Base-by-base conservation (phyloP, 2,113 vertebrate species). In the Salminus brasiliensis region DNA sequence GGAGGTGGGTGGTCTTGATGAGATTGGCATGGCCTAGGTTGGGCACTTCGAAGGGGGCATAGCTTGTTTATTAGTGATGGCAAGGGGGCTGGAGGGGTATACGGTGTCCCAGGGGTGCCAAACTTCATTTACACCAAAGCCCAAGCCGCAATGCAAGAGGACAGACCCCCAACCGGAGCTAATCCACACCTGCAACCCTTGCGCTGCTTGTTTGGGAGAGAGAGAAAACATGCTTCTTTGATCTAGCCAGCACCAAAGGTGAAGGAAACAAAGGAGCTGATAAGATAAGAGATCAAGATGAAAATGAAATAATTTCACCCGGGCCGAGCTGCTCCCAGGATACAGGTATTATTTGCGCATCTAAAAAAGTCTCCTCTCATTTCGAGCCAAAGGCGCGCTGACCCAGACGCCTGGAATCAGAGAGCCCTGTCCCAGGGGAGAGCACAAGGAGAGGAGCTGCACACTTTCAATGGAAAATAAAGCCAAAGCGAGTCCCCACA, bases 71-170 rank as follows among this genome's bases (percentile, higher is more conserved):
- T 69, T 78, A 84, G 73, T n/a, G 74, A 57, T 45, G 78, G 80
- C 68, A 60, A 72, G 47, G 65, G 75, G 76, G 45, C n/a, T 47
- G 52, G 57, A 70, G 76, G 68, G 68, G 66, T 55, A 55, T 55
- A 45, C 30, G 36, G 73, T 71, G 57, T 81, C 78, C 72, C 45
- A 67, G 78, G 83, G 83, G 83, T 45, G 62, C 79, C 74, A 76
- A 75, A 82, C 83, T 86, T 86, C 85, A 85, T 86, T 88, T 85
- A 86, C 85, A 85, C 72, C 76, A 81, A 78, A 78, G 78, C 78
- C 70, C 63, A 72, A 77, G 69, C 68, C 15, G 41, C 69, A 77
- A 74, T 73, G 60, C 76, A 78, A 57, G 70, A 80, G 71, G 60
- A 80, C 36, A 43, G 78, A 76, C 84, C 84, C 80, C 84, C 80